A percentile compares a stretch with the other conserved stretches of the same genome.
Evolutionary conservation across 2,888 invertebrate species (phyloP).

Genomic region (Biston betularia): DNA sequence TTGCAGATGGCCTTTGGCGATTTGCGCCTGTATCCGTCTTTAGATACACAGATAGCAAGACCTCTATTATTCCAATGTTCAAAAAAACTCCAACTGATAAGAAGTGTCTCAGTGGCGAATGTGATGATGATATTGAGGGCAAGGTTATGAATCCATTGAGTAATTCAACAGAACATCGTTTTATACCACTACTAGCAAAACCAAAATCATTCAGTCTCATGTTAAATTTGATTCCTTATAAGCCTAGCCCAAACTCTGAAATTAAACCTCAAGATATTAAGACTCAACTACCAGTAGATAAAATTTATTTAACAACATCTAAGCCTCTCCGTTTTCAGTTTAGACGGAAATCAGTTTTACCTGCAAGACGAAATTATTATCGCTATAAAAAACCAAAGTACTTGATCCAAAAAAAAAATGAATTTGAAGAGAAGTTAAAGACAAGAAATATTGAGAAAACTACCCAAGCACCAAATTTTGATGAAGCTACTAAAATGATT

Average conservation of each 20-base stretch:
- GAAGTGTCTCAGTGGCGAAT: constrained; percentile 57
- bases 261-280: constrained; percentile 58
- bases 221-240: constrained; percentile 88
- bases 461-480: constrained; percentile 40
- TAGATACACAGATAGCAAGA: constrained; percentile 47
- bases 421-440: constrained; percentile 13
- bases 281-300: constrained; percentile 52
- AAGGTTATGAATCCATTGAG: constrained; percentile 31
- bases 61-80: constrained; percentile 60
- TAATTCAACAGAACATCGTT: constrained; percentile 45
- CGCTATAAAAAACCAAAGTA: constrained; percentile 53
- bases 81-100: constrained; percentile 58
- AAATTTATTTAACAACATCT: constrained; percentile 73
- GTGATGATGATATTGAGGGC: constrained; percentile 45
- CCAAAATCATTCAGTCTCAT: constrained; percentile 88
- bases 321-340: constrained; percentile 68
- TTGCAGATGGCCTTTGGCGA: constrained; percentile 84
- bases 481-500: constrained; percentile 83
- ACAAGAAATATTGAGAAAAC: constrained; percentile 23
- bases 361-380: constrained; percentile 56
- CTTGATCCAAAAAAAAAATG: constrained; percentile 38
- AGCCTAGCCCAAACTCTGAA: constrained; percentile 51
- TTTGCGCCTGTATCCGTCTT: constrained; percentile 64
- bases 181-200: constrained; percentile 51
- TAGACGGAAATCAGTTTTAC: constrained; percentile 64